Evolutionary conservation across 2,888 invertebrate species (phyloP), one percentile per base, ranked within the genome.

Genomic region (Diarsia rubi): DNA sequence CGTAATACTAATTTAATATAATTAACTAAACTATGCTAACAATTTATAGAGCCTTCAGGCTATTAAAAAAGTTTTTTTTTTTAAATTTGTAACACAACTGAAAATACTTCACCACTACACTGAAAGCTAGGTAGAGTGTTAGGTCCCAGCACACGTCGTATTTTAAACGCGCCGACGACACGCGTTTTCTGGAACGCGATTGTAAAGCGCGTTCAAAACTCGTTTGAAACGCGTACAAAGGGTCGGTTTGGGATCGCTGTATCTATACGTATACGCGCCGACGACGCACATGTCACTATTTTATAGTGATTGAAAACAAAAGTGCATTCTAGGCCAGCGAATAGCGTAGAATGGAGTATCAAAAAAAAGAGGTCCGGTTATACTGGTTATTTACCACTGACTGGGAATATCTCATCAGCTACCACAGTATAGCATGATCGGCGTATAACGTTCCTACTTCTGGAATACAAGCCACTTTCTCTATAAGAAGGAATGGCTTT

Each of bases 41-140:
- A 74, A 47, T 42, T 42, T n/a, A 45, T n/a, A 19, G n/a, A n/a
- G 11, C 19, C 9, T 11, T 27, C n/a, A 16, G 9, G 45, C 19
- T 65, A 27, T 64, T 27, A 14, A 4, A 19, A 59, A 66, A 66
- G 44, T 59, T 75, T 47, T 16, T n/a, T n/a, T n/a, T n/a, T n/a
- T n/a, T n/a, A n/a, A n/a, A n/a, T n/a, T n/a, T 11, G 2, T 19
- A 14, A 47, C 6, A 45, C 0, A 31, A 21, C 37, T 37, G 2
- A n/a, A n/a, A n/a, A n/a, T 31, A 31, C 31, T 31, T n/a, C n/a
- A 31, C 31, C 4, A 31, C 31, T 31, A 3, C 31, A 31, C 31
- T 31, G 31, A 4, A 31, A 31, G 31, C 31, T 31, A 31, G 31
- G 31, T 31, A 31, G 31, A 31, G 31, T 31, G 31, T 31, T n/a